Base-by-base conservation (phyloP, 2,797 vertebrate species). In the Sylvia borin region DNA sequence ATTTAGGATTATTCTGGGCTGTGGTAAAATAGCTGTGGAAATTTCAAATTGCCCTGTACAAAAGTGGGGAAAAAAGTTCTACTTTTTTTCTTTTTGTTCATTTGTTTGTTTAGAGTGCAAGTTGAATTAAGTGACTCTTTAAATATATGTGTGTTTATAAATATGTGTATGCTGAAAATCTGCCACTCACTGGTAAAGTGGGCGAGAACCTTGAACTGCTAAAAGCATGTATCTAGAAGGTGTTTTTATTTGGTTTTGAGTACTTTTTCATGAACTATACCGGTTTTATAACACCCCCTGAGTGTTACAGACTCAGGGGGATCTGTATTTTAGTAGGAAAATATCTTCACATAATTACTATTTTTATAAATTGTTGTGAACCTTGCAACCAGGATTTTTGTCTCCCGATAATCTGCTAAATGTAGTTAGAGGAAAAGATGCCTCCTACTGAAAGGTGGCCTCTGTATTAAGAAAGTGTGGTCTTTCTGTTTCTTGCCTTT, bases 401-500 rank as follows among this genome's bases (percentile, higher is more conserved):
- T 88, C 38, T 82, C 82, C 62, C 58, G 32, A 77, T 80, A 58
- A n/a, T 42, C 10, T 77, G 65, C 45, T 88, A 70, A 83, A 32
- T 79, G n/a, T 16, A 73, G 42, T 64, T 74, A 48, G 54, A 58
- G n/a, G 32, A 77, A 65, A 65, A 72, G 15, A 9, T 66, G 18
- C 54, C 29, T 61, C 15, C 32, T 73, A 40, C 8, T 68, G 42
- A 82, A 75, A 57, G 27, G 11, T 77, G 26, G 17, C 34, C 13
- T 53, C 45, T 74, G 2, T 73, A 10, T 66, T 86, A 71, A 64
- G 27, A 24, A 84, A 75, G 9, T 2, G 7, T 87, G 12, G 14
- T 34, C 32, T 82, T 86, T 31, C 48, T 92, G 8, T 80, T 81
- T 91, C 55, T 75, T 90, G 48, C 24, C 9, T 13, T 89, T 87